A percentile compares a stretch with the other conserved stretches of the same genome.
These are phyloP conservation scores for Lophius piscatorius DNA, from an alignment of 2,113 vertebrate genomes.

Conservation along the genomic window DNA sequence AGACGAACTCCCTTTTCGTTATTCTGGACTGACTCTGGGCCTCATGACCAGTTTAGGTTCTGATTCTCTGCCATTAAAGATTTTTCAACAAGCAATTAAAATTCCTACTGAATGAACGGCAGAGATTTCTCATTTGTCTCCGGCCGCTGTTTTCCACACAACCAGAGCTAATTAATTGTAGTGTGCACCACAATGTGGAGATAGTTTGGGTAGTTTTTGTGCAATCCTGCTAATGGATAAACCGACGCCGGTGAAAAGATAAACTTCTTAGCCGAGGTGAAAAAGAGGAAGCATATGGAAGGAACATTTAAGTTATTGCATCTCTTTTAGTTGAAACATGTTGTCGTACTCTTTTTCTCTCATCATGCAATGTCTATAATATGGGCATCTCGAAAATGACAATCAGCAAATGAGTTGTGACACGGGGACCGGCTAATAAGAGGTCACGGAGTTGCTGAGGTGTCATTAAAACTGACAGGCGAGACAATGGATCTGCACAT, in stretches of 20 bases:
- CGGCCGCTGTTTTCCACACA: conserved; percentile 8
- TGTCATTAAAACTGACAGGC: conserved; percentile 40
- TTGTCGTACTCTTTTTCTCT: neutral
- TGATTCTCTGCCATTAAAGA: conserved; percentile 24
- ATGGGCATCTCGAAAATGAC: neutral
- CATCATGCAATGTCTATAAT: neutral
- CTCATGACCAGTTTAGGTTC: conserved; percentile 14
- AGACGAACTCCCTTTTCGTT: too few species aligned
- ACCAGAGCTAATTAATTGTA: conserved; percentile 27
- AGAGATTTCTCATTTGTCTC: conserved; percentile 25
- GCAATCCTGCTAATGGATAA: too few species aligned
- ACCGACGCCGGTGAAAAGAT: too few species aligned
- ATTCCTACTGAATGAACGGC: conserved; percentile 29
- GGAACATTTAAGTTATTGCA: too few species aligned
- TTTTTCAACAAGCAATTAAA: conserved; percentile 45
- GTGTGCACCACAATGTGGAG: too few species aligned
- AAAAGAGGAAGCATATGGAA: too few species aligned
- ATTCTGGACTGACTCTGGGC: conserved; percentile 6
- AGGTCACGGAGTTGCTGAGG: conserved; percentile 25
- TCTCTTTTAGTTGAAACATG: too few species aligned
- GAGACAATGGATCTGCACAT: conserved; percentile 34
- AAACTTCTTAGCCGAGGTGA: too few species aligned
- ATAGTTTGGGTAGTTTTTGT: too few species aligned
- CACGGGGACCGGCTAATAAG: neutral
- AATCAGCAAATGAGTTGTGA: conserved; percentile 12